Conservation (phyloP, 2,113 vertebrate genomes). For the Pyrgilauda ruficollis region DNA sequence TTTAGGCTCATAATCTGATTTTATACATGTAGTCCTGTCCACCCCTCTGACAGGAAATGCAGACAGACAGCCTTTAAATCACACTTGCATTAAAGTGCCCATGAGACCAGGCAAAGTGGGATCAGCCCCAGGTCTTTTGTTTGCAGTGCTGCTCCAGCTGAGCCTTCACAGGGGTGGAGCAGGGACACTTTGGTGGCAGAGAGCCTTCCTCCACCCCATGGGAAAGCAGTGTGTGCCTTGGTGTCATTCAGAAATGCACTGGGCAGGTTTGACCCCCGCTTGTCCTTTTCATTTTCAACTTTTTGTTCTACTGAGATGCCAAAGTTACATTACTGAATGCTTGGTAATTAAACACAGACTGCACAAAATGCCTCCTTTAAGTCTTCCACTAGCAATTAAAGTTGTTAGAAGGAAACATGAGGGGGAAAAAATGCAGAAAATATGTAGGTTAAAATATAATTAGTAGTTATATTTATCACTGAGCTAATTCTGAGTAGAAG, state of each 20-base stretch:
- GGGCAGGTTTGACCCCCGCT: not conserved
- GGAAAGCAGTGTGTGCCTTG: not conserved
- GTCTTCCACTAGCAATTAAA: not conserved
- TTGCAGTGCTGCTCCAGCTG: not conserved
- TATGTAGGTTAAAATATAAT: slow-evolving; percentile 52
- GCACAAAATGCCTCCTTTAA: not conserved
- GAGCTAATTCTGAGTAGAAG: not conserved
- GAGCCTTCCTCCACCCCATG: not conserved
- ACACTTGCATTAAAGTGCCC: not conserved
- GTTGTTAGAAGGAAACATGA: not conserved
- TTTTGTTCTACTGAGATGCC: not conserved
- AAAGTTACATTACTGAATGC: not conserved
- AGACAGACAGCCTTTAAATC: not conserved
- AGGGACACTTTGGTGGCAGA: rapidly evolving
- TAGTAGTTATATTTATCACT: slow-evolving; percentile 39
- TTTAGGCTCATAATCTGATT: not conserved
- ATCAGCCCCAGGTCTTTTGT: not conserved
- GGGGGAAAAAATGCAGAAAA: not conserved
- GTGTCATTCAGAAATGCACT: not conserved
- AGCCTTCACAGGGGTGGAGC: rapidly evolving
- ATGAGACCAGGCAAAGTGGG: not conserved
- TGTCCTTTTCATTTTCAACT: not conserved
- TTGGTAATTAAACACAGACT: not conserved
- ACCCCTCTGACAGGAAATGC: not conserved
- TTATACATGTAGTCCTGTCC: not conserved